Evolutionary conservation across 2,113 vertebrate genomes (phyloP).

Genomic region (Tetrax tetrax): DNA sequence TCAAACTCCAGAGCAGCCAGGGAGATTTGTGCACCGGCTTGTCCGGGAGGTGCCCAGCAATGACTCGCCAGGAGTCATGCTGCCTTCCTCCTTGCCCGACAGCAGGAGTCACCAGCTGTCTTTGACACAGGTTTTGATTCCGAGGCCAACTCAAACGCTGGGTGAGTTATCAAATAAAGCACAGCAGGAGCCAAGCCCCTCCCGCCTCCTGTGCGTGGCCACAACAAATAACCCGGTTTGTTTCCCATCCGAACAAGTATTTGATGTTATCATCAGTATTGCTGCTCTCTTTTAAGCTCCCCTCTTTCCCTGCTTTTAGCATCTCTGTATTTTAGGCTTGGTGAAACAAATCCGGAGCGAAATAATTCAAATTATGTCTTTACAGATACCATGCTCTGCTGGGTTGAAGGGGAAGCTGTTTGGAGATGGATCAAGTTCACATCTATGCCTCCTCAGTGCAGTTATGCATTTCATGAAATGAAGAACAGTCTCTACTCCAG

Average conservation of each 20-base stretch:
- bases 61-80: accelerated
- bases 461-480: neutral
- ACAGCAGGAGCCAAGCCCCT: neutral
- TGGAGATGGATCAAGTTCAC: neutral
- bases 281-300: neutral
- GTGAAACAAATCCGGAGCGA: neutral
- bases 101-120: neutral
- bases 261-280: neutral
- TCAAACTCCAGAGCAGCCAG: neutral
- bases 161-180: neutral
- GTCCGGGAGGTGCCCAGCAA: neutral
- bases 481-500: neutral
- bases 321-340: neutral
- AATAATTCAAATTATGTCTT: neutral
- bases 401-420: neutral
- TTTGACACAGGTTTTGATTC: neutral
- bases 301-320: neutral
- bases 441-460: neutral
- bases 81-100: neutral
- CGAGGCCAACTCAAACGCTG: neutral
- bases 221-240: neutral
- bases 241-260: neutral
- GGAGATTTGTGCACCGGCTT: neutral
- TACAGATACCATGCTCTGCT: neutral
- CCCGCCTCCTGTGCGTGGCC: neutral